Percentiles rank a stretch among this genome's conserved stretches.
These are phyloP conservation scores for Parelbella ahira DNA, from an alignment of 2,888 invertebrate species.

Conservation along the genomic window DNA sequence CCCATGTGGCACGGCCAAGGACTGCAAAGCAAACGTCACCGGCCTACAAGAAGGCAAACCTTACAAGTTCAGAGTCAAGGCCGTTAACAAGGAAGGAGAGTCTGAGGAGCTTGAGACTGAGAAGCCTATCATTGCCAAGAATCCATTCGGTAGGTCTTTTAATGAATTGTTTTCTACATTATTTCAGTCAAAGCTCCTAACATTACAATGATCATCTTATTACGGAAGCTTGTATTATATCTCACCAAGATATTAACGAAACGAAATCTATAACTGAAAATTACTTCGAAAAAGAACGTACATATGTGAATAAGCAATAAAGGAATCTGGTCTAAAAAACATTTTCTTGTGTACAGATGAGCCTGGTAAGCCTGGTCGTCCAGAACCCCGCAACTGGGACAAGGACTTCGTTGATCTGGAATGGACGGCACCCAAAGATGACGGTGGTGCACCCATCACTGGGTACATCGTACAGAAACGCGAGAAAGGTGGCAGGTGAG, in stretches of 20 bases:
- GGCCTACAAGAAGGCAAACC: conserved; percentile 97
- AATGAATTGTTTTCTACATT: neutral
- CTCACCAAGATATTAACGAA: too few species aligned
- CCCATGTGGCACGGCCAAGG: conserved; percentile 92
- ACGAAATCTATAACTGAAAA: too few species aligned
- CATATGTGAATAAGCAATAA: too few species aligned
- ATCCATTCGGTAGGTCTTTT: conserved; percentile 92
- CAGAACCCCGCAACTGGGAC: conserved; percentile 96
- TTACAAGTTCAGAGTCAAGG: conserved; percentile 98
- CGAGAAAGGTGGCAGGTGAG: conserved; percentile 90
- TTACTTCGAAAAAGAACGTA: too few species aligned
- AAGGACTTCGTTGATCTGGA: conserved; percentile 96
- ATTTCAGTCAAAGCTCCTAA: too few species aligned
- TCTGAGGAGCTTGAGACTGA: conserved; percentile 97
- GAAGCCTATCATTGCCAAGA: conserved; percentile 97
- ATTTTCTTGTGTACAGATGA: too few species aligned
- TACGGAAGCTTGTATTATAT: too few species aligned
- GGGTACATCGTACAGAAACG: conserved; percentile 97
- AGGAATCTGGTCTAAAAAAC: too few species aligned
- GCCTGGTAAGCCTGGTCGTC: conserved; percentile 94
- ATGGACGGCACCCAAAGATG: conserved; percentile 94
- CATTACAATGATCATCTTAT: too few species aligned
- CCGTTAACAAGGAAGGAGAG: conserved; percentile 98
- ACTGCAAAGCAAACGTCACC: conserved; percentile 88
- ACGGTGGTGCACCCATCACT: conserved; percentile 98